A percentile compares a stretch with the other conserved stretches of the same genome.
Conservation (phyloP, 2,888 invertebrate genomes). For the Lumbricus terrestris region DNA sequence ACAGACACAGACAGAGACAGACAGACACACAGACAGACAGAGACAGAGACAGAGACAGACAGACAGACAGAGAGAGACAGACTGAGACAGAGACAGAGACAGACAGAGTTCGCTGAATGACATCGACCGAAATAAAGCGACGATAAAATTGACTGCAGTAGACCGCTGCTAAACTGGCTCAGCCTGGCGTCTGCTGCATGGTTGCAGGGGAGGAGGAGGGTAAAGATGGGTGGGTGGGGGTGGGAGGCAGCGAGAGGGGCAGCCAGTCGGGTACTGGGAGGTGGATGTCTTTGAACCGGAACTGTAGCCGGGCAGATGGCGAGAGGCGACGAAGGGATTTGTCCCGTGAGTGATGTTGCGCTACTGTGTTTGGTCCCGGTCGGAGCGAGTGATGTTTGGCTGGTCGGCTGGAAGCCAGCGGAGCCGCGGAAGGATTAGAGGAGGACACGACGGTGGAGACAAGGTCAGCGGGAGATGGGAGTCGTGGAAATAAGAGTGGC, state of each 20-base stretch:
- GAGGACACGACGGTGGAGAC: neutral
- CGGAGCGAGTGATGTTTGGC: neutral
- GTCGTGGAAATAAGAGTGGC: neutral
- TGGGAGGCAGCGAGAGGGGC: neutral
- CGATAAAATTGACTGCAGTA: neutral
- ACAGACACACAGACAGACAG: too few species aligned
- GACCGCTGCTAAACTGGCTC: neutral
- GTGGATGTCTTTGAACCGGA: neutral
- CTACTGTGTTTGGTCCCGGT: neutral
- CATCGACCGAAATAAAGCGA: slow-evolving; percentile 8
- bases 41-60: too few species aligned
- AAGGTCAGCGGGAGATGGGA: neutral
- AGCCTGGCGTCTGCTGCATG: neutral
- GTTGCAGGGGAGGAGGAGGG: neutral
- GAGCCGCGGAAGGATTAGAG: neutral
- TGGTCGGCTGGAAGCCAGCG: neutral
- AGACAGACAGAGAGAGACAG: too few species aligned
- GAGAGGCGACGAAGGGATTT: neutral
- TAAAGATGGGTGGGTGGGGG: neutral
- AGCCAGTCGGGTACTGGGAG: neutral
- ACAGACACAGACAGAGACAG: too few species aligned
- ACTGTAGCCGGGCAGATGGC: neutral
- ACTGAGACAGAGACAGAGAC: too few species aligned
- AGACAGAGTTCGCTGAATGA: slow-evolving; percentile 8
- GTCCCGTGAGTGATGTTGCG: slow-evolving; percentile 3